Evolutionary conservation across 1,140 invertebrate species (phyloP).

Genomic region (Pachyrhynchus sulphureomaculatus): DNA sequence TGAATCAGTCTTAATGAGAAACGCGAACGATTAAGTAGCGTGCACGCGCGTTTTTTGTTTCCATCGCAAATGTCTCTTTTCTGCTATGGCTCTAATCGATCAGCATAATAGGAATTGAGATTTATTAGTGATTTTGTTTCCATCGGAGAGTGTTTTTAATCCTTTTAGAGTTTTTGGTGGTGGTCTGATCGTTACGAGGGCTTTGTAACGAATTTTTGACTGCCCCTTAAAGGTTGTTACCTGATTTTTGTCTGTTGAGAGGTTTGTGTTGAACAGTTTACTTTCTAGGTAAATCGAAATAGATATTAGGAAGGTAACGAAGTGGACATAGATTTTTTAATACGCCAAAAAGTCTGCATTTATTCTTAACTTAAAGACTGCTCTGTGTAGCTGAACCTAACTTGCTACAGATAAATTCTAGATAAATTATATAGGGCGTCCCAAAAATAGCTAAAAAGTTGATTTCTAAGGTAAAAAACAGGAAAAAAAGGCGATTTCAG

Average conservation of each 20-base stretch:
- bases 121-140: constrained; percentile 3
- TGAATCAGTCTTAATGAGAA: constrained; percentile 28
- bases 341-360: too few species aligned
- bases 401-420: too few species aligned
- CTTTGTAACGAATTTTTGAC: neutral
- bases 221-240: neutral
- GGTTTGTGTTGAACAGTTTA: neutral
- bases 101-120: constrained; percentile 34
- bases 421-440: too few species aligned
- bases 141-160: too few species aligned
- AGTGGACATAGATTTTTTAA: too few species aligned
- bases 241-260: neutral
- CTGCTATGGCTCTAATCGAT: constrained; percentile 24
- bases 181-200: constrained; percentile 25
- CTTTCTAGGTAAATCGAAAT: too few species aligned
- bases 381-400: too few species aligned
- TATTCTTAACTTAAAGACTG: too few species aligned
- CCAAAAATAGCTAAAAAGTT: too few species aligned
- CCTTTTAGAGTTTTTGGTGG: neutral
- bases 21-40: constrained; percentile 26
- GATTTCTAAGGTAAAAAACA: too few species aligned
- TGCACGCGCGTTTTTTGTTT: constrained; percentile 4
- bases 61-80: constrained; percentile 17
- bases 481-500: too few species aligned
- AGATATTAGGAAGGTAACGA: too few species aligned